Base-by-base conservation (phyloP, 1,140 invertebrate genomes). In the Lineus longissimus region DNA sequence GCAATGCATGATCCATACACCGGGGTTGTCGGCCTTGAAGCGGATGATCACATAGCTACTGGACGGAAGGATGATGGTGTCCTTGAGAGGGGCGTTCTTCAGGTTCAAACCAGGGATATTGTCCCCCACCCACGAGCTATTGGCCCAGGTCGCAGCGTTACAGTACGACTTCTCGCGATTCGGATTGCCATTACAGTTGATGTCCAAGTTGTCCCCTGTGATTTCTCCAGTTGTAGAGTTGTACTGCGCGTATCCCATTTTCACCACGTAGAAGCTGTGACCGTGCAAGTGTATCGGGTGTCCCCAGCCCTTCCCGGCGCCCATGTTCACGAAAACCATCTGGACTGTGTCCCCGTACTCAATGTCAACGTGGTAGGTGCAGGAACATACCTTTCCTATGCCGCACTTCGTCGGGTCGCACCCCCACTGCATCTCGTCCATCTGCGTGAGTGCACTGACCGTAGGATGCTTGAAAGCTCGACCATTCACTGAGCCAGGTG, bases 111-210 rank as follows among this genome's bases (percentile, higher is more conserved):
- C 93, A 90, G 55, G 95, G 90, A 76, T 95, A 93, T 74, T 93
- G 95, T 73, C 95, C 93, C 76, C 94, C 90, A 9, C 95, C 81
- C 93, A 93, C 95, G 71, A 91, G 92, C 33, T 91, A 91, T 89
- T 78, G 47, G 82, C 66, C 47, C 40, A 63, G 13, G 47, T 63
- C 9, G 55, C 25, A 1, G 36, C 40, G 25, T n/a, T 19, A 22
- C 22, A 58, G 23, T 17, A 33, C 27, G 13, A 30, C 65, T 36
- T 59, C 11, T 23, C n/a, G 9, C n/a, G n/a, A n/a, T n/a, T n/a
- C n/a, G n/a, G n/a, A n/a, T n/a, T n/a, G n/a, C n/a, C n/a, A n/a
- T n/a, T 30, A 15, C 22, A 15, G 41, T 33, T 2, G 30, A 11
- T 45, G 29, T 25, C n/a, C 40, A 19, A 13, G 19, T 43, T 43